Evolutionary conservation across 2,797 vertebrate species (phyloP).

Genomic region (Eptatretus atami): DNA sequence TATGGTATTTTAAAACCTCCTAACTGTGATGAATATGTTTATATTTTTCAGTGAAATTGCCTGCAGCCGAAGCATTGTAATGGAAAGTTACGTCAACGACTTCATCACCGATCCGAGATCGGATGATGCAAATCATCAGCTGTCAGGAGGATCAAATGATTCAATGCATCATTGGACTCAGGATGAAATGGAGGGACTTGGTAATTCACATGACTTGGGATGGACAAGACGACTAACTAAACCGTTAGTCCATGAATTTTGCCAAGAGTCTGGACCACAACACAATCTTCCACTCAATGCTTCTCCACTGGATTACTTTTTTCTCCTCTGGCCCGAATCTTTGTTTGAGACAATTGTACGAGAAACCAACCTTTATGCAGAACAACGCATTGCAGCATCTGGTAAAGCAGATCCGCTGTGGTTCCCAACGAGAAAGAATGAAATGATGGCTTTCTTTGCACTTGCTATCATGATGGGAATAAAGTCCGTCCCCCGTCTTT

Average conservation of each 20-base stretch:
- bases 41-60: no score
- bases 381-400: constrained; percentile 33
- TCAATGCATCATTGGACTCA: constrained; percentile 43
- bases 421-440: constrained; percentile 32
- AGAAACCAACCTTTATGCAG: constrained; percentile 49
- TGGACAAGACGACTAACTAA: constrained; percentile 35
- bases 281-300: constrained; percentile 33
- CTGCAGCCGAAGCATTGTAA: no score
- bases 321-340: constrained; percentile 40
- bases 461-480: constrained; percentile 40
- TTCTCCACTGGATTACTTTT: constrained; percentile 42
- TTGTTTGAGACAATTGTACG: constrained; percentile 46
- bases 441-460: constrained; percentile 32
- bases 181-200: constrained; percentile 28
- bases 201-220: constrained; percentile 28
- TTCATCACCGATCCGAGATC: constrained; percentile 30
- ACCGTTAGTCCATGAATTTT: constrained; percentile 15
- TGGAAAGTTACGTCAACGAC: constrained; percentile 28
- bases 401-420: constrained; percentile 32
- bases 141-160: constrained; percentile 29
- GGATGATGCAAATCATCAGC: constrained; percentile 28
- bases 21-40: no score
- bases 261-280: constrained; percentile 26
- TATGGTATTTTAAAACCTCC: no score
- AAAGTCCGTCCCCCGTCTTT: constrained; percentile 33